These are phyloP conservation scores for Ceyx erithaca DNA, from an alignment of 2,797 vertebrate species.

Conservation along the genomic window DNA sequence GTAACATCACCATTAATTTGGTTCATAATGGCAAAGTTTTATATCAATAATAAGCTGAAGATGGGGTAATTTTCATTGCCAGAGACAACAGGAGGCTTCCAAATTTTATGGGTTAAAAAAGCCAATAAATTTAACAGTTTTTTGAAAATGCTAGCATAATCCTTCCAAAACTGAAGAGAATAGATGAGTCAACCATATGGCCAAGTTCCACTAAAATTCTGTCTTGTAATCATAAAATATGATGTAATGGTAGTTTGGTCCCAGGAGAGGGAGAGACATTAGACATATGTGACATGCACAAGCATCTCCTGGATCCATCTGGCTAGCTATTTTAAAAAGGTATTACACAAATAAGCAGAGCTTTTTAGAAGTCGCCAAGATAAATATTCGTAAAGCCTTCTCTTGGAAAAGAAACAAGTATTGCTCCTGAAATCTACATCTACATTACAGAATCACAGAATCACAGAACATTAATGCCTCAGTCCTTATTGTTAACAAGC, in stretches of 20 bases:
- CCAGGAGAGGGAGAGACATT: constrained; percentile 60
- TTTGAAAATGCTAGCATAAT: constrained; percentile 67
- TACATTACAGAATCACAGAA: too few species aligned
- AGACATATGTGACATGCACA: constrained; percentile 65
- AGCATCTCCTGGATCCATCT: constrained; percentile 60
- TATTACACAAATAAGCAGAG: constrained; percentile 36
- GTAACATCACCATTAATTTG: background rate
- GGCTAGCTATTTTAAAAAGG: constrained; percentile 55
- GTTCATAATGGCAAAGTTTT: background rate
- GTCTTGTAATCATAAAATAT: constrained; percentile 74
- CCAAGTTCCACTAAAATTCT: constrained; percentile 73
- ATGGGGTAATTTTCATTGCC: background rate
- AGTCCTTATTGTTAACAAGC: background rate
- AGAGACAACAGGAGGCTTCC: constrained; percentile 15
- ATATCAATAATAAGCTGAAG: constrained; percentile 17
- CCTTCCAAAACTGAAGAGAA: constrained; percentile 60
- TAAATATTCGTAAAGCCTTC: constrained; percentile 18
- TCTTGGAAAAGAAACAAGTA: background rate
- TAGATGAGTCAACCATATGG: constrained; percentile 78
- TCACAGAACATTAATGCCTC: background rate
- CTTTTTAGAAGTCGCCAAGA: constrained; percentile 37
- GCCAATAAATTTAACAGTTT: constrained; percentile 46
- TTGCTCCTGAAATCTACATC: background rate
- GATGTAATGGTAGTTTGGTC: constrained; percentile 69
- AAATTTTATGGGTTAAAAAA: constrained; percentile 56